Evolutionary conservation across 2,888 invertebrate genomes (phyloP), one percentile per base, ranked within the genome.

Genomic region (Melieria picta): DNA sequence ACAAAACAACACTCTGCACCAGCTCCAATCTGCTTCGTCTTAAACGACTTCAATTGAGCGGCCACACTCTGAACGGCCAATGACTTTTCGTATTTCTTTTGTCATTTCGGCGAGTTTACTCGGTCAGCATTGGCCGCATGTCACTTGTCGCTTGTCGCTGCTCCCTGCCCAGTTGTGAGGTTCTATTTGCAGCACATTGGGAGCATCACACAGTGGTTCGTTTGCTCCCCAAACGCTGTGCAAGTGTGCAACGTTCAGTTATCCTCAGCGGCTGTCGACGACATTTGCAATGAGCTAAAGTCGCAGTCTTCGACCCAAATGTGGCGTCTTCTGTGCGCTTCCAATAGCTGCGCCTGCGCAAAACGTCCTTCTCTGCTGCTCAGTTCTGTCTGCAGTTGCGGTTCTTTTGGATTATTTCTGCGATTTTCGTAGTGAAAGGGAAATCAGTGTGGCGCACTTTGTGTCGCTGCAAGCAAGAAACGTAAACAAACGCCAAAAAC

Each of bases 81-180:
- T 52, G 52, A 52, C 52, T 52, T 52, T 52, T 52, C 52, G 52
- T 52, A 52, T 5, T 52, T 7, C 13, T 52, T 52, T 52, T 52
- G n/a, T 52, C 30, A 30, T 30, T 30, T 30, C 30, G 30, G 30
- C 30, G 30, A 30, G 30, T 30, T 30, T 30, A 30, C 30, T 30
- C 30, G 30, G 30, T 30, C 30, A 30, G 30, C 30, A 30, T 30
- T 30, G 30, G 30, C 30, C 30, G 30, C 30, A 30, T 30, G 30
- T 30, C 30, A 30, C 30, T 30, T 30, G 30, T 50, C 30, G 30
- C 30, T 30, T 30, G 30, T 50, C 30, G 30, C 30, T 30, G 30
- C 2, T 30, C 30, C 3, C 50, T 2, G 9, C 50, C 50, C 9
- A 10, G 9, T 50, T 50, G 2, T 3, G 9, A 50, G 50, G 50